phyloP scores from a whole-genome alignment of 2,113 vertebrate species.

The Zosterops lateralis region DNA sequence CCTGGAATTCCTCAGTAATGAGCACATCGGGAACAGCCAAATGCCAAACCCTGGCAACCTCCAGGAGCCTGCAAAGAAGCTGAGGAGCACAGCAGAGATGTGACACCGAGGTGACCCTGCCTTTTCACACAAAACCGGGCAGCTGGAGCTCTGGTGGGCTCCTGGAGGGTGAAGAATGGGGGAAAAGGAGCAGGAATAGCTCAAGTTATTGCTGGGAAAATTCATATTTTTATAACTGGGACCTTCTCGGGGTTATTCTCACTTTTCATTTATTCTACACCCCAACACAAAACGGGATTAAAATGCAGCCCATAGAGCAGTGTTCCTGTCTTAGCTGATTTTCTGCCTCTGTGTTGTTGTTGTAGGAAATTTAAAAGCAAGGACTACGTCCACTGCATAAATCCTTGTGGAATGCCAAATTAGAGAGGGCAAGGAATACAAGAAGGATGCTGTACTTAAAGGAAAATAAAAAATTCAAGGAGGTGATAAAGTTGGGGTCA shows the following conservation, averaged over 20 bases:
- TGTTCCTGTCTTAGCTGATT: not conserved
- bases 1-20: conserved; percentile 79
- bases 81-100: conserved; percentile 36
- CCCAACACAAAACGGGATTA: not conserved
- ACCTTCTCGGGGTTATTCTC: not conserved
- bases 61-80: conserved; percentile 42
- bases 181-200: not conserved
- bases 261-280: not conserved
- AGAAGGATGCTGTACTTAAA: not conserved
- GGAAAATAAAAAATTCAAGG: not conserved
- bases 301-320: not conserved
- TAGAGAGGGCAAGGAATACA: not conserved
- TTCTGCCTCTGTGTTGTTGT: not conserved
- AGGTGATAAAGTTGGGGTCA: not conserved
- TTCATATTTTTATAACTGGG: not conserved
- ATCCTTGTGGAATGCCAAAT: not conserved
- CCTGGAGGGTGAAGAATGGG: not conserved
- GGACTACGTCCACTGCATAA: not conserved
- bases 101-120: conserved; percentile 76
- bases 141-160: conserved; percentile 53
- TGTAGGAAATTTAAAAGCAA: not conserved
- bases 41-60: conserved; percentile 84
- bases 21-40: conserved; percentile 79
- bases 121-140: conserved; percentile 68
- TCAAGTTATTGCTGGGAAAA: not conserved